These are phyloP conservation scores for Pseudochromis fuscus DNA, from an alignment of 2,797 vertebrate species.

Conservation along the genomic window DNA sequence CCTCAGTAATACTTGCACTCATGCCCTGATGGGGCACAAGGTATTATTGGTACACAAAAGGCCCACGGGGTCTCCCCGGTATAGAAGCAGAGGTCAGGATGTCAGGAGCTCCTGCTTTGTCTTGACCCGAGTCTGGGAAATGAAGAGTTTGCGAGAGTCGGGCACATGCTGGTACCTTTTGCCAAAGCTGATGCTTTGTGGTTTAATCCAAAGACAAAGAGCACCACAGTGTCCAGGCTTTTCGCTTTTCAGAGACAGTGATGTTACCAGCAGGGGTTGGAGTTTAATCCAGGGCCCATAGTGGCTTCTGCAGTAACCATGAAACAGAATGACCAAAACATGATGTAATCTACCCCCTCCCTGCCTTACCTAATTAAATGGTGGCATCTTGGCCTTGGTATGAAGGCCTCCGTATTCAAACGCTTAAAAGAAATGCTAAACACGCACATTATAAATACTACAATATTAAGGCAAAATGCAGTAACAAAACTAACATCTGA, in stretches of 20 bases:
- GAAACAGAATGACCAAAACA: constrained; percentile 65
- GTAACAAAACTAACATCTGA: constrained; percentile 18
- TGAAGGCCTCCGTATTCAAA: constrained; percentile 19
- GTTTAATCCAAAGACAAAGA: constrained; percentile 84
- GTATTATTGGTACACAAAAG: constrained; percentile 63
- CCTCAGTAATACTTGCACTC: constrained; percentile 34
- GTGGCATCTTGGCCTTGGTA: constrained; percentile 38
- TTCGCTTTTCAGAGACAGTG: constrained; percentile 72
- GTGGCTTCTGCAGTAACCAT: constrained; percentile 74
- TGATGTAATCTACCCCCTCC: constrained; percentile 61
- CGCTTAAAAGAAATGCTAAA: constrained; percentile 20
- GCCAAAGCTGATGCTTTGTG: constrained; percentile 48
- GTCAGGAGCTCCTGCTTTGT: constrained; percentile 48
- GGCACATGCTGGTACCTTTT: constrained; percentile 64
- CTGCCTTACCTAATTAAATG: constrained; percentile 52
- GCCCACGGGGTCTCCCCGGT: constrained; percentile 38
- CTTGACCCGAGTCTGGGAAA: constrained; percentile 58
- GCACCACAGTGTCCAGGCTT: constrained; percentile 73
- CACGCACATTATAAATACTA: constrained; percentile 3
- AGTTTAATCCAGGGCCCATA: constrained; percentile 76
- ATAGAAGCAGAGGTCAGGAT: constrained; percentile 43
- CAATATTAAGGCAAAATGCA: constrained; percentile 12
- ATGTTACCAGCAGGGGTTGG: constrained; percentile 72
- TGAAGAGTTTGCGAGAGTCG: constrained; percentile 56
- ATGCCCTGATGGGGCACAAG: constrained; percentile 21